A percentile compares a stretch with the other conserved stretches of the same genome.
These are phyloP conservation scores for Eurytoma californica DNA, from an alignment of 2,888 invertebrate genomes.

Conservation along the genomic window DNA sequence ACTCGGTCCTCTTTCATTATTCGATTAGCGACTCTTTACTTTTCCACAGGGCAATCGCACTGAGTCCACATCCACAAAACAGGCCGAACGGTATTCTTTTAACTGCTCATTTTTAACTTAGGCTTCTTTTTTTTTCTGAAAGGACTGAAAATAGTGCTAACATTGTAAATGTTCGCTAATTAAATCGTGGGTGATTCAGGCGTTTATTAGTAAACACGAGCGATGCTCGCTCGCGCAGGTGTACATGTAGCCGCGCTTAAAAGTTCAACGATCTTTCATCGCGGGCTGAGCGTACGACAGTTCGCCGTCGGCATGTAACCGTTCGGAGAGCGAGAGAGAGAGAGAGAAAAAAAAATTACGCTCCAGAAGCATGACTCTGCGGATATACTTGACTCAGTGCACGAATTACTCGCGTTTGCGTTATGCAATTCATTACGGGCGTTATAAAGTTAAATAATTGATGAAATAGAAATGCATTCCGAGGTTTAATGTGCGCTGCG, in stretches of 20 bases:
- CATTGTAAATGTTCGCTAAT: no score
- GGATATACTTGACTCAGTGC: not conserved
- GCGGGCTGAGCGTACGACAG: not conserved
- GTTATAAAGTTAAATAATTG: constrained; percentile 41
- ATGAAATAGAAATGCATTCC: constrained; percentile 22
- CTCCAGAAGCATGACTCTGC: not conserved
- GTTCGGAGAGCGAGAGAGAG: not conserved
- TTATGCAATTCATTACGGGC: constrained; percentile 20
- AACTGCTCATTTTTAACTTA: no score
- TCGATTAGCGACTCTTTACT: no score
- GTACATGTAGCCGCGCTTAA: constrained; percentile 13
- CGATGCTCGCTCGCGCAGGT: not conserved
- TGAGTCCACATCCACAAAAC: no score
- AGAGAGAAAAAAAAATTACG: constrained; percentile 5
- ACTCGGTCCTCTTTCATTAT: no score
- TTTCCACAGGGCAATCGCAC: no score
- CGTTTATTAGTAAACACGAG: not conserved
- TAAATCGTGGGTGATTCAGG: not conserved
- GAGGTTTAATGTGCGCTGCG: constrained; percentile 7
- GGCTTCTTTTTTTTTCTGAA: no score
- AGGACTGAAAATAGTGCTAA: no score
- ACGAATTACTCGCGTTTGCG: not conserved
- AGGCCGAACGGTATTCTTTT: no score
- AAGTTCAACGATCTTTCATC: constrained; percentile 23
- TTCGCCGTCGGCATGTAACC: constrained; percentile 21